Conservation (phyloP, 2,888 invertebrate species). For the Sesamia inferens region DNA sequence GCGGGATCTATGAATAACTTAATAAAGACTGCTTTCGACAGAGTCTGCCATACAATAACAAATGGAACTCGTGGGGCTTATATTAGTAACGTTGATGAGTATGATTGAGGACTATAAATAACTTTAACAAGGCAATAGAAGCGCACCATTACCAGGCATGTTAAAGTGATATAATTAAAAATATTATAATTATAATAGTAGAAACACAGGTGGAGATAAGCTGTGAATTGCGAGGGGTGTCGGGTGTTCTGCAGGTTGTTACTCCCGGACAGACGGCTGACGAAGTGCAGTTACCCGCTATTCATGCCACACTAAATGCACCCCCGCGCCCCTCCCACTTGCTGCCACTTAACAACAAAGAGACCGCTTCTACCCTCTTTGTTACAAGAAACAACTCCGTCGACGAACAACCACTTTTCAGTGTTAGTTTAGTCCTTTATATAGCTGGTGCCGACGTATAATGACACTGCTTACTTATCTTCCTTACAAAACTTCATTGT, state of each 20-base stretch:
- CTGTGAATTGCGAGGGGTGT: slow-evolving; percentile 69
- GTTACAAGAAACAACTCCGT: slow-evolving; percentile 87
- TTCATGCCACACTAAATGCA: slow-evolving; percentile 86
- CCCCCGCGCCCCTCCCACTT: slow-evolving; percentile 75
- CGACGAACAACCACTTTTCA: slow-evolving; percentile 82
- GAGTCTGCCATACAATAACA: slow-evolving; percentile 21
- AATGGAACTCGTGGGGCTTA: slow-evolving; percentile 24
- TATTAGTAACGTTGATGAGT: slow-evolving; percentile 28
- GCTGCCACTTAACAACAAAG: slow-evolving; percentile 89
- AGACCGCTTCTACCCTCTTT: slow-evolving; percentile 88
- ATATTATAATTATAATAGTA: slow-evolving; percentile 53
- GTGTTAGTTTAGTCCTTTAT: slow-evolving; percentile 78
- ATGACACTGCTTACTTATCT: slow-evolving; percentile 68
- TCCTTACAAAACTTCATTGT: slow-evolving; percentile 7
- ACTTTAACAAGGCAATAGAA: slow-evolving; percentile 26
- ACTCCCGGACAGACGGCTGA: slow-evolving; percentile 87
- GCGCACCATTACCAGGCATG: slow-evolving; percentile 15
- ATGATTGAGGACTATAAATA: slow-evolving; percentile 31
- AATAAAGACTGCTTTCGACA: slow-evolving; percentile 32
- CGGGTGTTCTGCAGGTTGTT: slow-evolving; percentile 83
- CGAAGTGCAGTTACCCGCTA: slow-evolving; percentile 89
- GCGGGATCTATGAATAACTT: slow-evolving; percentile 42
- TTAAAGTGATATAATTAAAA: slow-evolving; percentile 30
- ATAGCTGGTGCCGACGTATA: slow-evolving; percentile 71
- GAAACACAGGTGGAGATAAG: slow-evolving; percentile 72